Conservation (phyloP, 2,113 vertebrate species). For the Macroglossus sobrinus region DNA sequence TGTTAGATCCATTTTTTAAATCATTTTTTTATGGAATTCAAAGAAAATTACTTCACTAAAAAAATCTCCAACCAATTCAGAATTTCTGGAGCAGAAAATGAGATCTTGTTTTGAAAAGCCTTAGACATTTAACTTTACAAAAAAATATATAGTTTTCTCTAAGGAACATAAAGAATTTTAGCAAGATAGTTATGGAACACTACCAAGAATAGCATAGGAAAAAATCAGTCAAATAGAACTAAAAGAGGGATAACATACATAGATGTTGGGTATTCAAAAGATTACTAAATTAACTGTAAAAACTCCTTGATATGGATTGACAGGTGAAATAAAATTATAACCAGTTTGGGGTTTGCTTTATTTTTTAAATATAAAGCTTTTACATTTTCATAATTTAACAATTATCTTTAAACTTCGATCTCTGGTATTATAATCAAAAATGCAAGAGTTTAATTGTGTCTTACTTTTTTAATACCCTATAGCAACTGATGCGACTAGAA, state of each 20-base stretch:
- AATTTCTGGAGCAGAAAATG: slow-evolving; percentile 6
- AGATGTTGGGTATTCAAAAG: background rate
- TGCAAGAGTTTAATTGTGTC: background rate
- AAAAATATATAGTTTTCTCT: background rate
- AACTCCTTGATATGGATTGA: background rate
- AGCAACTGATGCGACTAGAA: background rate
- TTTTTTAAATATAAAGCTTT: background rate
- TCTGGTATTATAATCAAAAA: background rate
- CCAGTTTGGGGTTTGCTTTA: background rate
- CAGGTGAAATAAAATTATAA: background rate
- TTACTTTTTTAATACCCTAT: background rate
- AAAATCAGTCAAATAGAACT: background rate
- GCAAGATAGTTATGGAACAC: background rate
- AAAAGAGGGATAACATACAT: background rate
- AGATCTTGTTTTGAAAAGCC: background rate
- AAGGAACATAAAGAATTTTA: background rate
- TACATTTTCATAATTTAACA: background rate
- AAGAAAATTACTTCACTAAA: background rate
- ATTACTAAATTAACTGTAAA: background rate
- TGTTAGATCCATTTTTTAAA: background rate
- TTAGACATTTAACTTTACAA: background rate
- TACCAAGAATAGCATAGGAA: background rate
- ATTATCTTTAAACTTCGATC: background rate
- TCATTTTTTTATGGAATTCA: background rate
- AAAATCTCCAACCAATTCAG: background rate